Evolutionary conservation across 2,888 invertebrate species (phyloP), one percentile per base, ranked within the genome.

Genomic region (Autographa pulchrina): DNA sequence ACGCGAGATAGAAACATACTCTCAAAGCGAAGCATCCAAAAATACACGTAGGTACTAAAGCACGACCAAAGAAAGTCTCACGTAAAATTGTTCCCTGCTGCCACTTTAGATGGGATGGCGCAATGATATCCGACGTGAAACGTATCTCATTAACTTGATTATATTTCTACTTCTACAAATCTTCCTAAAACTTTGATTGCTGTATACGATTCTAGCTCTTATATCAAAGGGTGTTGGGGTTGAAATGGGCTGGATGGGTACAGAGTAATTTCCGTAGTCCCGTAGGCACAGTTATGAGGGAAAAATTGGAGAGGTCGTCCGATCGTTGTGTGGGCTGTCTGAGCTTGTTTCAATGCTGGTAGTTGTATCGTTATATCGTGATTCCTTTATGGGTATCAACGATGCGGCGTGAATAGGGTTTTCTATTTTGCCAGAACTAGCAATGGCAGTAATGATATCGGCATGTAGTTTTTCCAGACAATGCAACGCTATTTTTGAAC

Each of bases 121-220:
- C 74, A 74, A 85, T 83, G 86, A 85, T 83, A 85, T 84, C 74
- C 84, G 70, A 75, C 78, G 76, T 77, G 74, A 31, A 78, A 63
- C 77, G 80, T 82, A 88, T 90, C 90, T 91, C 91, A 92, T 92
- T 91, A 88, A 88, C 88, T 89, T 86, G 86, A 91, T 92, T 91
- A 90, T 89, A 84, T 89, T 86, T 84, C 85, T 89, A 87, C 84
- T 85, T 82, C 79, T 85, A 85, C 60, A 75, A 77, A 78, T 70
- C 67, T 71, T 72, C 54, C 61, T 32, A 68, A 82, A 80, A 77
- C 74, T 65, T 62, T 32, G 0, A 11, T 13, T 56, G 0, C 16
- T 13, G 16, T 56, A 61, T 16, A 13, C 25, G 32, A 84, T 68
- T 58, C 14, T 62, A 7, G 25, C 41, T 75, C 74, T 77, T 82